Evolutionary conservation across 2,888 invertebrate genomes (phyloP), one percentile per base, ranked within the genome.

Genomic region (Leptinotarsa rubiginosa): DNA sequence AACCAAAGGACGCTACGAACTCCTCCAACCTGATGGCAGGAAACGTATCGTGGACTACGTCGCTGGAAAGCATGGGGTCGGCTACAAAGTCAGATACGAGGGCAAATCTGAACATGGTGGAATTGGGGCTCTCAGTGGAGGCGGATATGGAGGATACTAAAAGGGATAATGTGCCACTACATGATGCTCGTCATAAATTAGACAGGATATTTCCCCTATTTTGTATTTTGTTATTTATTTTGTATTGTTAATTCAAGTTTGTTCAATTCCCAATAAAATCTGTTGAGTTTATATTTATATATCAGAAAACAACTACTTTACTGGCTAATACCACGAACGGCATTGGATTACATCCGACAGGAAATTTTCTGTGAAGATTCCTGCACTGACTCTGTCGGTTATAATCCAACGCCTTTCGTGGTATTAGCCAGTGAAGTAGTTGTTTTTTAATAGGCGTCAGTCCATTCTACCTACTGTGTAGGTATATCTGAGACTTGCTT

Each of bases 1-100:
- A 59, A 83, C 83, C 69, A 85, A 85, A 73, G 87, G 87, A 59
- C 78, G 80, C 16, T 87, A 87, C 83, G 84, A 83, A 69, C 81
- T 86, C 41, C 78, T 85, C 16, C 86, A 87, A 73, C 87, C 87
- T 31, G 87, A 87, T 76, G 86, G 86, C 71, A 85, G 85, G 68
- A 85, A 83, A 75, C 83, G 87, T 72, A 85, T 86, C 68, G 87
- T 87, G 5, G 85, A 86, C 64, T 87, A 87, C 78, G 82, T 83
- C 56, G 86, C 85, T 64, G 86, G 86, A 25, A 86, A 86, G 76
- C 85, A 87, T 71, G 87, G 87, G 41, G 83, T 83, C 64, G 83
- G 85, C 75, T 86, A 86, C 79, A 83, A 85, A 74, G 83, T 87
- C 5, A 84, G 82, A 62, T 79, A 79, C 67, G 79, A 80, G 73